Conservation (phyloP, 2,113 vertebrate genomes). For the Phalacrocorax pelagicus region DNA sequence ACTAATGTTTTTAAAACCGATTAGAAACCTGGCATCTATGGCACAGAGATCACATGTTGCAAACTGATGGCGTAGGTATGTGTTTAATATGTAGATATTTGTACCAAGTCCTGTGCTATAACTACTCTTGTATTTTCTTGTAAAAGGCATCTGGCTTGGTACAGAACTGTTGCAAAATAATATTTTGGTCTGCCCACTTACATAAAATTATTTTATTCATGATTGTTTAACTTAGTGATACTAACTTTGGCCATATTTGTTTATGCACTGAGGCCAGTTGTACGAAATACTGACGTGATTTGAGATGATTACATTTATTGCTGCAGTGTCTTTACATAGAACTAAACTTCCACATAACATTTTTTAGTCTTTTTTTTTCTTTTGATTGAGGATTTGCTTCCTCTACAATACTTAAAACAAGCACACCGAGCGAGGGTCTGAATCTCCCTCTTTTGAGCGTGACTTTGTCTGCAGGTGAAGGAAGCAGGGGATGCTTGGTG, state of each 20-base stretch:
- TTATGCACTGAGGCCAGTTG: background rate
- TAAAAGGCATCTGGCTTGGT: background rate
- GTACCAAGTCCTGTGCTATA: background rate
- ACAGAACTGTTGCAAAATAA: background rate
- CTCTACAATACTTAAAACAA: background rate
- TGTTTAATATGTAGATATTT: background rate
- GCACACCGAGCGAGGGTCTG: background rate
- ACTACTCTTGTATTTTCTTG: background rate
- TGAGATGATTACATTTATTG: background rate
- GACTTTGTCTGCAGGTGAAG: background rate
- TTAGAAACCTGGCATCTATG: background rate
- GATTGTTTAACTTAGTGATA: background rate
- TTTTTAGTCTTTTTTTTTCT: background rate
- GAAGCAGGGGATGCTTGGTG: background rate
- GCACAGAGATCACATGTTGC: background rate
- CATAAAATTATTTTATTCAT: conserved; percentile 23
- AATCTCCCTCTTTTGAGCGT: background rate
- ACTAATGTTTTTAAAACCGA: background rate
- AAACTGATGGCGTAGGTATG: background rate
- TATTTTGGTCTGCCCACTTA: background rate
- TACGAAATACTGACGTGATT: background rate
- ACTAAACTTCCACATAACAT: background rate
- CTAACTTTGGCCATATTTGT: background rate
- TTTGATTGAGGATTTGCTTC: background rate
- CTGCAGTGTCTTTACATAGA: background rate